Conservation (phyloP, 2,113 vertebrate species). For the Lophotis ruficrista region DNA sequence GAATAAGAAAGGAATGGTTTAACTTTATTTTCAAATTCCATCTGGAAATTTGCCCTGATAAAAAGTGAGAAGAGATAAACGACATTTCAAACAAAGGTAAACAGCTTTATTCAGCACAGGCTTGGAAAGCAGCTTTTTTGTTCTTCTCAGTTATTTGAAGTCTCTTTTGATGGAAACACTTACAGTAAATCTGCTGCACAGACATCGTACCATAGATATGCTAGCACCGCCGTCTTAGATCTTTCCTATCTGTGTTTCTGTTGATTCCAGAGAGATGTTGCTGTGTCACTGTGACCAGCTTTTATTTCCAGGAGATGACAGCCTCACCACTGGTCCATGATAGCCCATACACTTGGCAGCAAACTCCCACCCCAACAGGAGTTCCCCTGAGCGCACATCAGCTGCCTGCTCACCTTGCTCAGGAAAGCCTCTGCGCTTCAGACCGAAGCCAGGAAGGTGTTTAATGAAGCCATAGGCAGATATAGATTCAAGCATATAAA, state of each 20-base stretch:
- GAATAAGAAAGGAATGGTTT: background rate
- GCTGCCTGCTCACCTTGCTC: background rate
- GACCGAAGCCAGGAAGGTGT: background rate
- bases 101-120: background rate
- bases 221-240: accelerated
- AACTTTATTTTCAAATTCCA: background rate
- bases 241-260: background rate
- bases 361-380: background rate
- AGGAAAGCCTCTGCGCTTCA: background rate
- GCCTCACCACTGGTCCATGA: too few relatives aligned
- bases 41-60: background rate
- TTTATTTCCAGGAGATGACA: background rate
- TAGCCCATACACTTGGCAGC: background rate
- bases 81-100: constrained; percentile 24
- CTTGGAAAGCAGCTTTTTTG: background rate
- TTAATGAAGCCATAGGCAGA: background rate
- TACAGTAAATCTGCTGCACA: background rate
- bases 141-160: background rate
- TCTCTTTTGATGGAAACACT: background rate
- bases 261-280: background rate
- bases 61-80: background rate
- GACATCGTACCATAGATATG: accelerated
- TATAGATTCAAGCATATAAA: background rate
- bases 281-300: background rate
- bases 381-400: background rate